These are phyloP conservation scores for Drosophila falleni DNA, from an alignment of 2,888 invertebrate species.

Conservation along the genomic window DNA sequence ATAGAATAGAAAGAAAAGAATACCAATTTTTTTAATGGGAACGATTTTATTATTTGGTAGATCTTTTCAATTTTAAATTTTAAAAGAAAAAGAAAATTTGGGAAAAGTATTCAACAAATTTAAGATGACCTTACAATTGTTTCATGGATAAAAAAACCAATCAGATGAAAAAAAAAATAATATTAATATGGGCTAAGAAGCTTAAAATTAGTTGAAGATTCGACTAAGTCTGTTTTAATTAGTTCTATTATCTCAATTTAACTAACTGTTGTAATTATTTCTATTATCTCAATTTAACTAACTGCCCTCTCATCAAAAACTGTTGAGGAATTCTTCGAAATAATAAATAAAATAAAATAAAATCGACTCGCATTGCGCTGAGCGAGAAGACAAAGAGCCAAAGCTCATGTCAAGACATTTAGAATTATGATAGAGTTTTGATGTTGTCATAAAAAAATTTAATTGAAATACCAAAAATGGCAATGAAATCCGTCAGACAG, in stretches of 20 bases:
- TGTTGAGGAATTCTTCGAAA: slow-evolving; percentile 38
- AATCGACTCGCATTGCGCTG: slow-evolving; percentile 28
- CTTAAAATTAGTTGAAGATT: neutral
- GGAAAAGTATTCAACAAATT: neutral
- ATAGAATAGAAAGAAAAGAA: too few species aligned
- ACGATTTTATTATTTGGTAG: too few species aligned
- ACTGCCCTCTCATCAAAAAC: slow-evolving; percentile 52
- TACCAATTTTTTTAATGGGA: too few species aligned
- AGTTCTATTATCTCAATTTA: neutral
- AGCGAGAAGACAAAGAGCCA: slow-evolving; percentile 50
- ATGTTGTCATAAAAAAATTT: slow-evolving; percentile 84
- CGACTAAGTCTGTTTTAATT: neutral
- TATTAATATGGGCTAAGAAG: neutral
- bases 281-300: neutral
- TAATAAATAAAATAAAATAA: slow-evolving; percentile 18
- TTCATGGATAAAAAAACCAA: too few species aligned
- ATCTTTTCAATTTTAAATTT: neutral
- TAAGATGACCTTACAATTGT: too few species aligned
- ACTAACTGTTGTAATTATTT: slow-evolving; percentile 3
- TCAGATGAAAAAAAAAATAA: neutral
- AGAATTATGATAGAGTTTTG: slow-evolving; percentile 84
- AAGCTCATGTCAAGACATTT: slow-evolving; percentile 75
- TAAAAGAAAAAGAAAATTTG: neutral
- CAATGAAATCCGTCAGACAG: slow-evolving; percentile 56
- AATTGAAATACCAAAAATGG: slow-evolving; percentile 85